phyloP scores from a whole-genome alignment of 2,113 vertebrate species.

The Suricata suricatta region DNA sequence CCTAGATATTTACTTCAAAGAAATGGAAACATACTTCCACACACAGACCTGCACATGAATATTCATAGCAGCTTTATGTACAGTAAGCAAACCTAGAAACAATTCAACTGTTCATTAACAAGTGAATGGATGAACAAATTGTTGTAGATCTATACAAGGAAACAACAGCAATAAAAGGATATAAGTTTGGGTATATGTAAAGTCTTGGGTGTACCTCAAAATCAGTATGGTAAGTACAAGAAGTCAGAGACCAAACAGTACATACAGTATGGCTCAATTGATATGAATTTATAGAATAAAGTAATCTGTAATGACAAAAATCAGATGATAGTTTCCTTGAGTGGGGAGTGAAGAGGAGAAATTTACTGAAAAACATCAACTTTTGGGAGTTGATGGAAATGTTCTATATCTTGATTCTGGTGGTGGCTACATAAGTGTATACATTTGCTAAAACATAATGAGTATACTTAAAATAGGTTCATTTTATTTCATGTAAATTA shows the following conservation, averaged over 20 bases:
- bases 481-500: constrained; percentile 16
- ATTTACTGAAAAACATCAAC: background rate
- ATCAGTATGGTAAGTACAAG: background rate
- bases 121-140: background rate
- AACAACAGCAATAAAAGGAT: background rate
- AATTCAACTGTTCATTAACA: background rate
- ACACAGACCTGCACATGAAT: background rate
- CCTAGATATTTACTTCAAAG: background rate
- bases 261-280: background rate
- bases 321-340: background rate
- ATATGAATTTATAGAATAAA: background rate
- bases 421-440: background rate
- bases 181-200: background rate
- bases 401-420: background rate
- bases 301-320: background rate
- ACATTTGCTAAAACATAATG: background rate
- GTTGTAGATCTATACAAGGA: background rate
- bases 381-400: background rate
- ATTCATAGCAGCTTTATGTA: background rate
- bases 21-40: background rate
- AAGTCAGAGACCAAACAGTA: background rate
- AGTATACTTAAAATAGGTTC: background rate
- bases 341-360: background rate
- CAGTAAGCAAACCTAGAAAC: background rate
- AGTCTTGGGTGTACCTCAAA: background rate